These are phyloP conservation scores for Thripadectes ignobilis DNA, from an alignment of 2,797 vertebrate species.

Conservation along the genomic window DNA sequence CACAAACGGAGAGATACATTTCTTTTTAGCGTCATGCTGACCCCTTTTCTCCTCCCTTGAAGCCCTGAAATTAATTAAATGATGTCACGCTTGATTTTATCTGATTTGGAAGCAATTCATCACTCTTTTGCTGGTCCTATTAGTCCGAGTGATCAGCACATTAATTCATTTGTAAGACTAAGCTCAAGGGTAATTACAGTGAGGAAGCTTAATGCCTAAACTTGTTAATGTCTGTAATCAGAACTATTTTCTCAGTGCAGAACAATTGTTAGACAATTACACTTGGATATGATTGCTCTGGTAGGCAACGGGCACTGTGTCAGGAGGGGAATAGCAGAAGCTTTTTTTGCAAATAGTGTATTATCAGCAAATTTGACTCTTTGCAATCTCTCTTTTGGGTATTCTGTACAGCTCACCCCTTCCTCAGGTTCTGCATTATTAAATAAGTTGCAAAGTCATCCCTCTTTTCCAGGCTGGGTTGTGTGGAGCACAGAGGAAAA, in stretches of 20 bases:
- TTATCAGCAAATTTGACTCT: conserved; percentile 54
- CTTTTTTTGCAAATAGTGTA: conserved; percentile 58
- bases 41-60: conserved; percentile 11
- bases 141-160: conserved; percentile 77
- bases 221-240: conserved; percentile 81
- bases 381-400: background rate
- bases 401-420: background rate
- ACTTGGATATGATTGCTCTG: conserved; percentile 72
- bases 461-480: background rate
- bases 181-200: conserved; percentile 83
- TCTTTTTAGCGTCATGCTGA: conserved; percentile 29
- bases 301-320: conserved; percentile 65
- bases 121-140: conserved; percentile 82
- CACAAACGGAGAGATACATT: background rate
- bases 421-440: background rate
- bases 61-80: conserved; percentile 88
- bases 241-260: conserved; percentile 76
- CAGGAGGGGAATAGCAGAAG: conserved; percentile 67
- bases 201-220: conserved; percentile 77
- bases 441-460: conserved; percentile 20
- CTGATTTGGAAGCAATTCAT: conserved; percentile 90
- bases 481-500: background rate
- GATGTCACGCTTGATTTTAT: conserved; percentile 88
- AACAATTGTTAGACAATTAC: conserved; percentile 82
- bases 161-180: conserved; percentile 83